These are phyloP conservation scores for Morphnarchus princeps DNA, from an alignment of 2,113 vertebrate genomes.

Conservation along the genomic window DNA sequence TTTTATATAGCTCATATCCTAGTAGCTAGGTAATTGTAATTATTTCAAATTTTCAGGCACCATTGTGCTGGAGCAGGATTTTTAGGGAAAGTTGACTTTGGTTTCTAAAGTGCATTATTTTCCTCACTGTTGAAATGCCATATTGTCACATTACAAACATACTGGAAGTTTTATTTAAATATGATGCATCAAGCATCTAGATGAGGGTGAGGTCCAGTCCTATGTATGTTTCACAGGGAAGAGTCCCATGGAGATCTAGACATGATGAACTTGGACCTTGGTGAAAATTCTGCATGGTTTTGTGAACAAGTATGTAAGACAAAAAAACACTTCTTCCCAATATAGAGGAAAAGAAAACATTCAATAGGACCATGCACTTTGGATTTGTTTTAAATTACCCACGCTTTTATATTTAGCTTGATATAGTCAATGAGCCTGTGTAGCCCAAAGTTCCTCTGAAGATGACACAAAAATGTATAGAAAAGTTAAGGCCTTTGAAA, in stretches of 20 bases:
- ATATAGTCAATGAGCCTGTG: background rate
- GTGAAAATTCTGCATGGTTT: background rate
- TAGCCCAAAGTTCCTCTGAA: background rate
- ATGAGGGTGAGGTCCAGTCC: background rate
- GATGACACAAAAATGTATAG: background rate
- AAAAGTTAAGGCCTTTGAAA: background rate
- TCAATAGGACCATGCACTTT: background rate
- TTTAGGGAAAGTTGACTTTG: background rate
- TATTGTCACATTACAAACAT: background rate
- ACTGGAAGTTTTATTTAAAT: background rate
- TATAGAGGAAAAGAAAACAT: background rate
- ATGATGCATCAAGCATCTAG: background rate
- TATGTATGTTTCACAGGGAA: background rate
- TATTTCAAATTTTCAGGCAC: background rate
- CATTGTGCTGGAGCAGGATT: background rate
- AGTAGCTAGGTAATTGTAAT: background rate
- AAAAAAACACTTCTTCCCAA: background rate
- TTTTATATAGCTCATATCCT: background rate
- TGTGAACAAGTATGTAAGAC: background rate
- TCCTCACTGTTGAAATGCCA: background rate
- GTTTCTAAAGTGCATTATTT: background rate
- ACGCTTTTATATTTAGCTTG: background rate
- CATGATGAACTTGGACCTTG: background rate
- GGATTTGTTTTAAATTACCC: background rate
- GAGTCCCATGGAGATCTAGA: background rate